phyloP scores from a whole-genome alignment of 2,888 invertebrate genomes.

The Adelphocoris suturalis region DNA sequence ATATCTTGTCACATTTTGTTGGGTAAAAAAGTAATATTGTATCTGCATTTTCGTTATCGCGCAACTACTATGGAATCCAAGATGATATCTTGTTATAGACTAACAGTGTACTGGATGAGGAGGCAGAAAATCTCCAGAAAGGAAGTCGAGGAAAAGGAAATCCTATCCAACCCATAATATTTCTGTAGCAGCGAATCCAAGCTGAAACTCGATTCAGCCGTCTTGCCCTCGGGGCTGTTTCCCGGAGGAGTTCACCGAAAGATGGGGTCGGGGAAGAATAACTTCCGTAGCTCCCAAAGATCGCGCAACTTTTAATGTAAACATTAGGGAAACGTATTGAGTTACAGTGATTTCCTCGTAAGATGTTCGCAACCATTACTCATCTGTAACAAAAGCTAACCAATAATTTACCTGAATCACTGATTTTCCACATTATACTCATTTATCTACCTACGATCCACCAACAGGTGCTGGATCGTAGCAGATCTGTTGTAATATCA shows the following conservation, averaged over 20 bases:
- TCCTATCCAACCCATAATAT: constrained; percentile 1
- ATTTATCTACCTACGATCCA: too few relatives aligned
- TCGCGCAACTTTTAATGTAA: not conserved
- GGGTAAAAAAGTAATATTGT: too few relatives aligned
- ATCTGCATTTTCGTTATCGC: too few relatives aligned
- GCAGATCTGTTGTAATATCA: too few relatives aligned
- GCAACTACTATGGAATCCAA: too few relatives aligned
- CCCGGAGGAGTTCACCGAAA: not conserved
- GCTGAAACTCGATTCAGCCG: constrained; percentile 2
- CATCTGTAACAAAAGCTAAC: too few relatives aligned
- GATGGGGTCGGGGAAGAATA: not conserved
- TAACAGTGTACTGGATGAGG: not conserved
- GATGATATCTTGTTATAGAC: not conserved
- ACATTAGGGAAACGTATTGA: not conserved
- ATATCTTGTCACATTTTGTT: too few relatives aligned
- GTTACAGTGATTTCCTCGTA: not conserved
- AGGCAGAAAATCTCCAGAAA: not conserved
- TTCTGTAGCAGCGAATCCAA: not conserved
- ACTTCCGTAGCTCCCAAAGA: not conserved
- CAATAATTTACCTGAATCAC: too few relatives aligned
- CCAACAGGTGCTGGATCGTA: too few relatives aligned
- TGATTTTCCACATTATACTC: too few relatives aligned
- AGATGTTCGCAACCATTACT: not conserved
- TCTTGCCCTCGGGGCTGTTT: not conserved
- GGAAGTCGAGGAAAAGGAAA: constrained; percentile 19